Evolutionary conservation across 2,888 invertebrate genomes (phyloP).

Genomic region (Lithosia quadra): DNA sequence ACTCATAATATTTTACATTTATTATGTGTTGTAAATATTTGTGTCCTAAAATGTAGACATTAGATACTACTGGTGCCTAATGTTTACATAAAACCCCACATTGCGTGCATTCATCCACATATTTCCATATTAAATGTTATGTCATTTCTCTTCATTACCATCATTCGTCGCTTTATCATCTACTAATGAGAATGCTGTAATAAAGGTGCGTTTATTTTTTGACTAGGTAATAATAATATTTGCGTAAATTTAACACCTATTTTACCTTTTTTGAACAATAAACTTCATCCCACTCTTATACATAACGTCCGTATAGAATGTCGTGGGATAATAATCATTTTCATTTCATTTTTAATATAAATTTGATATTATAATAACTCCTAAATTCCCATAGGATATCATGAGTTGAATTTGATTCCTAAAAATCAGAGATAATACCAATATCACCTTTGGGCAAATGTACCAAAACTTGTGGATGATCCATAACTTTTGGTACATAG

Average conservation of each 20-base stretch:
- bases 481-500: slow-evolving; percentile 36
- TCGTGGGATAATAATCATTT: neutral
- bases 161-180: slow-evolving; percentile 6
- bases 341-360: neutral
- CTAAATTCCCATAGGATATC: no score
- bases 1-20: neutral
- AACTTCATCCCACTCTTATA: neutral
- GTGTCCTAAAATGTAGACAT: neutral
- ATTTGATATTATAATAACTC: no score
- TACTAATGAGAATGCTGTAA: slow-evolving; percentile 5
- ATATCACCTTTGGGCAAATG: neutral
- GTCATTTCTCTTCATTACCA: neutral
- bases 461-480: slow-evolving; percentile 17
- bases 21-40: neutral
- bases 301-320: neutral
- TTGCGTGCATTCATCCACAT: slow-evolving; percentile 4
- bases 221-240: neutral
- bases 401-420: no score
- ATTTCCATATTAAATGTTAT: slow-evolving; percentile 4
- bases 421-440: slow-evolving; percentile 14
- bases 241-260: neutral
- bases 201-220: slow-evolving; percentile 5
- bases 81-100: neutral
- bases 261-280: neutral
- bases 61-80: neutral